A percentile compares a stretch with the other conserved stretches of the same genome.
phyloP scores from a whole-genome alignment of 64 coral and sea anemone species.

The Actinia equina region DNA sequence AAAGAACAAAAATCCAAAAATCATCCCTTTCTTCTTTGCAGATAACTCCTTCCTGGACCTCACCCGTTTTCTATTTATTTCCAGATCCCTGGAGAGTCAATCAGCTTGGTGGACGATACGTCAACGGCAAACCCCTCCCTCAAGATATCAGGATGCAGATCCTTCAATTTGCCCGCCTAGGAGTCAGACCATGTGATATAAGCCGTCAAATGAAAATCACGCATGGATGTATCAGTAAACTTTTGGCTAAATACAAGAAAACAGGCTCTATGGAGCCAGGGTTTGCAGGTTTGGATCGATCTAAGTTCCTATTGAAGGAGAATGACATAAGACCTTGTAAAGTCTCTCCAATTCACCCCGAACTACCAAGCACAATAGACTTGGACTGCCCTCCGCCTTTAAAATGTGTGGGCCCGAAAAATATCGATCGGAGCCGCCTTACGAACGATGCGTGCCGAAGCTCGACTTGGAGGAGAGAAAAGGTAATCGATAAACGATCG shows the following conservation, averaged over 20 bases:
- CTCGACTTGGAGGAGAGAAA: not conserved
- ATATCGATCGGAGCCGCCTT: not conserved
- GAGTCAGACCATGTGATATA: slow-evolving; percentile 44
- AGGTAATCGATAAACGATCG: not conserved
- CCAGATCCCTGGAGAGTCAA: slow-evolving; percentile 34
- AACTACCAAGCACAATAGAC: slow-evolving; percentile 30
- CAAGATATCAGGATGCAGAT: slow-evolving; percentile 31
- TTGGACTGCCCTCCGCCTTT: slow-evolving; percentile 38
- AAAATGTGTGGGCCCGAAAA: slow-evolving; percentile 38
- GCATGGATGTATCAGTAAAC: slow-evolving; percentile 45
- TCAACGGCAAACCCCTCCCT: slow-evolving; percentile 46
- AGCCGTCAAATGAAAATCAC: slow-evolving; percentile 42
- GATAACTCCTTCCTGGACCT: not conserved
- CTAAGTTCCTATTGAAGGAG: not conserved
- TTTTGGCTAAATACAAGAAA: slow-evolving; percentile 37
- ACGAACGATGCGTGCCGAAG: not conserved
- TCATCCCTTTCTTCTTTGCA: no score
- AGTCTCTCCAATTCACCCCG: not conserved
- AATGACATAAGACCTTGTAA: not conserved
- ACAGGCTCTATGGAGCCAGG: slow-evolving; percentile 40
- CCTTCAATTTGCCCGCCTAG: not conserved
- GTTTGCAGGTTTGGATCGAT: not conserved
- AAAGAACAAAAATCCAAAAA: no score
- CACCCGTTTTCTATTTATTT: not conserved
- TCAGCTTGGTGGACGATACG: slow-evolving; percentile 33